These are phyloP conservation scores for Gonocerus acuteangulatus DNA, from an alignment of 2,888 invertebrate species.

Conservation along the genomic window DNA sequence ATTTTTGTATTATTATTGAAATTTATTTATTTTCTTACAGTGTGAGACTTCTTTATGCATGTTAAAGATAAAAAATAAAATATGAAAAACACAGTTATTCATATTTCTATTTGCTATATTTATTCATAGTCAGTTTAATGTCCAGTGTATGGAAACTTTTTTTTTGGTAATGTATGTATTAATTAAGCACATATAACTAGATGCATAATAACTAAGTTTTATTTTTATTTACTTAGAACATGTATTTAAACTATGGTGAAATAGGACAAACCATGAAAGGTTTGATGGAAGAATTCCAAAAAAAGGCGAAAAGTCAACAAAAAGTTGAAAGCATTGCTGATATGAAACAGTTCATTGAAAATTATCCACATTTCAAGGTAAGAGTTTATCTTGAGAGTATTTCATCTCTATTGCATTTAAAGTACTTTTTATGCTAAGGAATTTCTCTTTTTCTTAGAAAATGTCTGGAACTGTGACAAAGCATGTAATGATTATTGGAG, in stretches of 20 bases:
- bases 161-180: no score
- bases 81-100: no score
- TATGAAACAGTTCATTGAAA: constrained; percentile 97
- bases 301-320: constrained; percentile 88
- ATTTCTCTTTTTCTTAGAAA: constrained; percentile 49
- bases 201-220: no score
- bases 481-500: constrained; percentile 94
- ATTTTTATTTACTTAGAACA: constrained; percentile 61
- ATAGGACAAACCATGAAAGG: constrained; percentile 95
- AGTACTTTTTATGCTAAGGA: not conserved
- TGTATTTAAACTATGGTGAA: constrained; percentile 95
- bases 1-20: no score
- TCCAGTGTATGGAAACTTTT: no score
- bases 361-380: constrained; percentile 92
- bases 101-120: no score
- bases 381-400: no score
- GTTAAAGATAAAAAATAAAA: no score
- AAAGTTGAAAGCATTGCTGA: constrained; percentile 97
- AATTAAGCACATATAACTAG: no score
- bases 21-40: no score
- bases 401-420: not conserved
- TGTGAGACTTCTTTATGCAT: no score
- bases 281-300: constrained; percentile 95
- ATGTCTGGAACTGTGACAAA: constrained; percentile 93
- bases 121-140: no score